Evolutionary conservation across 2,888 invertebrate species (phyloP).

Genomic region (Odontomyia ornata): DNA sequence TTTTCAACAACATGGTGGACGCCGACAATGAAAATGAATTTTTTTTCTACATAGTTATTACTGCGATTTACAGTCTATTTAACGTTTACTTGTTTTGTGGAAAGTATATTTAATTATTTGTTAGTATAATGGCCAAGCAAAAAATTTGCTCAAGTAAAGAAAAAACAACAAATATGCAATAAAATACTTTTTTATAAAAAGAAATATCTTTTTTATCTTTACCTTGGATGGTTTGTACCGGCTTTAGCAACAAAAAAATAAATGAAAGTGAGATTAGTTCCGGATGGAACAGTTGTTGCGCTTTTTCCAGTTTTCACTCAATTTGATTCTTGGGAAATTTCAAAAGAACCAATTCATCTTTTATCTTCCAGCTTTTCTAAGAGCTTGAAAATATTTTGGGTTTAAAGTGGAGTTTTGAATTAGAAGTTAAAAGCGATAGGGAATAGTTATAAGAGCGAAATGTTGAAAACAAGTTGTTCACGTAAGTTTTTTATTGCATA

Average conservation of each 20-base stretch:
- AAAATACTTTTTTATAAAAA: conserved; percentile 38
- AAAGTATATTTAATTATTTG: conserved; percentile 30
- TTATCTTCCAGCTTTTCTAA: too few species aligned
- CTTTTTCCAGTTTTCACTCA: too few species aligned
- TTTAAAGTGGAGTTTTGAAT: too few species aligned
- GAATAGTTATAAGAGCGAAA: too few species aligned
- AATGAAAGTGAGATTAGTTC: too few species aligned
- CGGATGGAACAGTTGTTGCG: too few species aligned
- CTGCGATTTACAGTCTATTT: conserved; percentile 32
- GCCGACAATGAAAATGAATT: conserved; percentile 9
- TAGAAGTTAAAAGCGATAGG: too few species aligned
- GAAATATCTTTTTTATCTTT: conserved; percentile 3
- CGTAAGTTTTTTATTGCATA: conserved; percentile 4
- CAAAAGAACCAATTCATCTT: too few species aligned
- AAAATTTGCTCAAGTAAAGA: conserved; percentile 37
- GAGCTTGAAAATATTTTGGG: too few species aligned
- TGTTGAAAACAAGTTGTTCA: background rate
- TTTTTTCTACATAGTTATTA: background rate
- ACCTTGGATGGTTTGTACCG: background rate
- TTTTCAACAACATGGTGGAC: background rate
- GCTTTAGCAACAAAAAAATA: too few species aligned
- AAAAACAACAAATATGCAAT: conserved; percentile 23
- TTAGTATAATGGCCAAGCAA: conserved; percentile 31
- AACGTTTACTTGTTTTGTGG: conserved; percentile 33
- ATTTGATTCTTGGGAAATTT: too few species aligned